phyloP scores from a whole-genome alignment of 2,113 vertebrate genomes.

The Sebastes fasciatus region DNA sequence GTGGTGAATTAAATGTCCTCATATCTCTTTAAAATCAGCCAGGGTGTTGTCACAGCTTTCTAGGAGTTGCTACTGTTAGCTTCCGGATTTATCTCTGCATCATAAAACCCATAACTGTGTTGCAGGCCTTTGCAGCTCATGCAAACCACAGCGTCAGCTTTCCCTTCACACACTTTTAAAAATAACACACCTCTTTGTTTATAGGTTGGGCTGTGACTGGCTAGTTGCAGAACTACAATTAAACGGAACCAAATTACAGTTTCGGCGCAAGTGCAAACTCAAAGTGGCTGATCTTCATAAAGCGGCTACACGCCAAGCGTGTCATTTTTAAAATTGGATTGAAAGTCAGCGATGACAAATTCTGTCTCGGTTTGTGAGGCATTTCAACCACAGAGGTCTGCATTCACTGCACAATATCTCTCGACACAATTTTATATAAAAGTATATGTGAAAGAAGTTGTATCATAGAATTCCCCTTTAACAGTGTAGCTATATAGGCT shows the following conservation, averaged over 20 bases:
- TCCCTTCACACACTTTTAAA: neutral
- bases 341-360: neutral
- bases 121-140: neutral
- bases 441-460: neutral
- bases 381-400: neutral
- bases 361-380: neutral
- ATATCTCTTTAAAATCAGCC: constrained; percentile 4
- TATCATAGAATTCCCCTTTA: neutral
- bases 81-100: constrained; percentile 2
- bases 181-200: neutral
- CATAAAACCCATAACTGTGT: neutral
- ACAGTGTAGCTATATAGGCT: neutral
- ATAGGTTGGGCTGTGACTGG: neutral
- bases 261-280: neutral
- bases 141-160: constrained; percentile 1
- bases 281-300: neutral
- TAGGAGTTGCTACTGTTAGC: neutral
- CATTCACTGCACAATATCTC: neutral
- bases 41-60: neutral
- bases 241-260: neutral
- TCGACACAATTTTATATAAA: no score
- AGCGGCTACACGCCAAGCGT: neutral
- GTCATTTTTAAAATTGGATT: neutral
- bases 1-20: neutral
- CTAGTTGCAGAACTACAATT: neutral